Evolutionary conservation across 2,888 invertebrate species (phyloP), one percentile per base, ranked within the genome.

Genomic region (Orchesellides sinensis): DNA sequence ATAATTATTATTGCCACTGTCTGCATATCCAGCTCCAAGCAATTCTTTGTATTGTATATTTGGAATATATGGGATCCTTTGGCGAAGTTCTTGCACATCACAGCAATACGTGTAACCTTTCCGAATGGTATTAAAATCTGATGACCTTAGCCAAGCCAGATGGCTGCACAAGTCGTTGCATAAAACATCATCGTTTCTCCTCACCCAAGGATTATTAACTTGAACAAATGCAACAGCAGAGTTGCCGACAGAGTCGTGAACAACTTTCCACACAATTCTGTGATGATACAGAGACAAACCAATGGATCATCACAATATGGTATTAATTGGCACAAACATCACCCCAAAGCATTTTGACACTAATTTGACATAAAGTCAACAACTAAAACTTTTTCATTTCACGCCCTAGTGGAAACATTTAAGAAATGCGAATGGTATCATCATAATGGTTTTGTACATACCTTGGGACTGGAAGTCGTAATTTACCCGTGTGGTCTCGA

Each of bases 71-170:
- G 91, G 90, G 5, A 94, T 90, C 0, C 90, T 90, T 83, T 90
- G 90, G 54, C 92, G 90, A 87, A 94, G 92, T 84, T 93, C 92
- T 23, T 91, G 90, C 21, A 94, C 90, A 0, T 90, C 90, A 89
- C 94, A 94, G 88, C 93, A 93, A 89, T 93, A 93, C 61, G 92
- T 92, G 89, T 92, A 92, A 0, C 94, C 93, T 19, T 90, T 89
- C 77, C 90, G 90, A 29, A 92, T 90, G 85, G 92, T 90, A 80
- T 91, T 90, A 0, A 91, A 90, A 21, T 90, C 89, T 93, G 93
- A 93, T 45, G 72, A 65, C 0, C 89, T 89, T n/a, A 94, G 89
- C 94, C 94, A 94, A 0, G 87, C 56, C 45, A 90, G 88, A 83
- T 84, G 54, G 40, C 69, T 8, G 87, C 90, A 90, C 87, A 93